A percentile compares a stretch with the other conserved stretches of the same genome.
Conservation (phyloP, 2,797 vertebrate species). For the Notamacropus eugenii region DNA sequence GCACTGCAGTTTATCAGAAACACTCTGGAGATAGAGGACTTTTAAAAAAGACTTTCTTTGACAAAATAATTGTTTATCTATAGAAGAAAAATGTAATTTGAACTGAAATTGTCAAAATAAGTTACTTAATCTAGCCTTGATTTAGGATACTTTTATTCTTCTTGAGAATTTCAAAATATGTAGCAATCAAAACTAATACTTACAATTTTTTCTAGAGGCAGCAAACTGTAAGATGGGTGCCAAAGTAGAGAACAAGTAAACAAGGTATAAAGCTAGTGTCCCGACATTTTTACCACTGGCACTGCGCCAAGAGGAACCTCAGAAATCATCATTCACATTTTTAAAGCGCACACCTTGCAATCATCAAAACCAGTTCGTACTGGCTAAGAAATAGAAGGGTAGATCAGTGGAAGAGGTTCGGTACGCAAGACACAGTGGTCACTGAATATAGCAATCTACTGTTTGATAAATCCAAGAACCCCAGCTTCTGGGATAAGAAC, state of each 20-base stretch:
- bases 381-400: no score
- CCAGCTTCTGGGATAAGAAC: no score
- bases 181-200: not conserved
- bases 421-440: no score
- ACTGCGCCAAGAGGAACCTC: not conserved
- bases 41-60: not conserved
- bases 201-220: not conserved
- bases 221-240: not conserved
- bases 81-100: conserved; percentile 9
- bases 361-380: no score
- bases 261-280: not conserved
- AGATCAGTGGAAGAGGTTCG: no score
- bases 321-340: not conserved
- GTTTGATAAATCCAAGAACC: no score
- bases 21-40: not conserved
- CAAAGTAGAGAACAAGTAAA: not conserved
- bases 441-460: no score
- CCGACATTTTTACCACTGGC: not conserved
- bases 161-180: not conserved
- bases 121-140: not conserved
- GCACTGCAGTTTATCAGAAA: conserved; percentile 3
- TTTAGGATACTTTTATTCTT: conserved; percentile 9
- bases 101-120: conserved; percentile 10
- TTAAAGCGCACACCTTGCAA: not conserved
- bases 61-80: not conserved